Percentiles rank a stretch among this genome's conserved stretches.
phyloP scores from a whole-genome alignment of 1,140 invertebrate genomes.

The Tenebrio molitor region DNA sequence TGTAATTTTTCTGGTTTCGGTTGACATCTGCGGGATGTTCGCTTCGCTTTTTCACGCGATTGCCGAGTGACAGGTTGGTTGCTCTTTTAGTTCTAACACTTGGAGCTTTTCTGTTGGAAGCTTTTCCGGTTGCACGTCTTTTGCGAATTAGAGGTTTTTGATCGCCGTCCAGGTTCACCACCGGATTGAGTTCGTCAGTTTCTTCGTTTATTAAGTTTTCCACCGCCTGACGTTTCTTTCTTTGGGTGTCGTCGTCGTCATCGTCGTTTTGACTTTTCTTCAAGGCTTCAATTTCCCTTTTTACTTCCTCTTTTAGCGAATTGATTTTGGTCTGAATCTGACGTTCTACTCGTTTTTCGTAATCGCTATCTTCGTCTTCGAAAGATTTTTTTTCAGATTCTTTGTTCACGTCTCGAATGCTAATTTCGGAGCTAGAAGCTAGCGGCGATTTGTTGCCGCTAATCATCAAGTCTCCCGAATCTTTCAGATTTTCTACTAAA shows the following conservation, averaged over 20 bases:
- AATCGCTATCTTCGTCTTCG: conserved; percentile 27
- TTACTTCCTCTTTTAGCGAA: conserved; percentile 63
- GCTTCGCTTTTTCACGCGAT: neutral
- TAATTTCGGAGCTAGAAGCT: conserved; percentile 37
- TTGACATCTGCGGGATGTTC: neutral
- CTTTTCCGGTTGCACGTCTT: conserved; percentile 33
- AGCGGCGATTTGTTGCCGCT: conserved; percentile 59
- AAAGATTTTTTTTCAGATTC: conserved; percentile 35
- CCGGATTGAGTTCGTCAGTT: conserved; percentile 57
- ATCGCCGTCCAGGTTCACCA: conserved; percentile 49
- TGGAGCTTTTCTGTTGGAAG: neutral
- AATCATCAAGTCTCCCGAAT: conserved; percentile 56
- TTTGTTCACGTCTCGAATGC: conserved; percentile 19
- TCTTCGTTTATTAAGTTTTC: conserved; percentile 58
- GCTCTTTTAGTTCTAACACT: neutral
- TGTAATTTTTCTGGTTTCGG: neutral
- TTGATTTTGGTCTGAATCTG: conserved; percentile 61
- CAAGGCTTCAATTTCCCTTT: conserved; percentile 59
- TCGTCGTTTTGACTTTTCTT: conserved; percentile 36
- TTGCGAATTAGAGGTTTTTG: conserved; percentile 54
- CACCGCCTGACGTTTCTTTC: conserved; percentile 53
- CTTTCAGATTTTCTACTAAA: conserved; percentile 55
- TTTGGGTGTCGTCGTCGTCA: conserved; percentile 43
- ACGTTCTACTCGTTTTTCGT: conserved; percentile 58
- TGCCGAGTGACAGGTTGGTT: neutral